Evolutionary conservation across 2,888 invertebrate genomes (phyloP).

Genomic region (Drosophila borborema): DNA sequence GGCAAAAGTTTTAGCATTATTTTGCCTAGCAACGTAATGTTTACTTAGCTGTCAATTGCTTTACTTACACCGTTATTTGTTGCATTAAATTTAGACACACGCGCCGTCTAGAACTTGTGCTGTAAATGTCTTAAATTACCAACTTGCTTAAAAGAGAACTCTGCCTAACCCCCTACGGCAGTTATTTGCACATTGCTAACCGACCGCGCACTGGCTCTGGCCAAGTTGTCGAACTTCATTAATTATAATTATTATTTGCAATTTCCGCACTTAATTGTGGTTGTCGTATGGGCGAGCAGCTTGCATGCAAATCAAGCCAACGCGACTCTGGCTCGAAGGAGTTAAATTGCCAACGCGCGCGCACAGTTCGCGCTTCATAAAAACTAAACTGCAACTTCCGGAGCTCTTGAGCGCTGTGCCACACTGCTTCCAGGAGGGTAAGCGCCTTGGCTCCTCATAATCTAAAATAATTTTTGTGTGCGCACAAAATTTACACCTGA

Average conservation of each 20-base stretch:
- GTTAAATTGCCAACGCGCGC: conserved; percentile 37
- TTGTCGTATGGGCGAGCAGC: conserved; percentile 58
- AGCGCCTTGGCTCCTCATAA: conserved; percentile 53
- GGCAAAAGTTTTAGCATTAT: background rate
- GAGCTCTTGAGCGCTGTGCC: conserved; percentile 5
- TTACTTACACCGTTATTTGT: background rate
- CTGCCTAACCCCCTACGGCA: conserved; percentile 12
- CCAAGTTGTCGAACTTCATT: conserved; percentile 35
- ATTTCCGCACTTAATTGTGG: conserved; percentile 52
- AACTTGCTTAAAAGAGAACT: background rate
- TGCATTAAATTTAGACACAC: conserved; percentile 3
- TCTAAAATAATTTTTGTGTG: conserved; percentile 78
- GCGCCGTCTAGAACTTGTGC: background rate
- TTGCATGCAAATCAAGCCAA: conserved; percentile 42
- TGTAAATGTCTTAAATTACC: background rate
- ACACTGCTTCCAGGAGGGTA: background rate
- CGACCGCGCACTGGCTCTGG: background rate
- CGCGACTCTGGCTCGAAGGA: background rate
- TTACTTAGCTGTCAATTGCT: background rate
- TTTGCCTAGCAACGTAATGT: background rate
- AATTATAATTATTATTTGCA: conserved; percentile 36
- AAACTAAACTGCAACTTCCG: conserved; percentile 77
- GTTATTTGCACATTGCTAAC: conserved; percentile 28
- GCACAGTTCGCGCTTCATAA: conserved; percentile 68
- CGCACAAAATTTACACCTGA: conserved; percentile 75